Evolutionary conservation across 2,797 vertebrate genomes (phyloP), one percentile per base, ranked within the genome.

Genomic region (Miichthys miiuy): DNA sequence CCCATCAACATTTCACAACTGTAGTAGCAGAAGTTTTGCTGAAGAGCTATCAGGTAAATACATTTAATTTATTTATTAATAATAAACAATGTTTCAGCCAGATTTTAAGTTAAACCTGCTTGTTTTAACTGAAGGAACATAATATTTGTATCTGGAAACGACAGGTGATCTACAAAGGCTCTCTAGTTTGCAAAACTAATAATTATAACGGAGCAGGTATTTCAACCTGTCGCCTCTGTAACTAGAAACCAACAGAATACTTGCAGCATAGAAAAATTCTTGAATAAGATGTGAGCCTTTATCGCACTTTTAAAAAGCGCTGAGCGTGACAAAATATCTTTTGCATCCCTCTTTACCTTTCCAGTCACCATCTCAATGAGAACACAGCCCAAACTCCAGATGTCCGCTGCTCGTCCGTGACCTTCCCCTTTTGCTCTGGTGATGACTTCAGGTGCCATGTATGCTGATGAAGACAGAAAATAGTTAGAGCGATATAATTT

Each of bases 321-420:
- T 47, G 5, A 46, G 27, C 12, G 30, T 25, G 46, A 60, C 5
- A 13, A 3, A 51, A 21, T 1, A 16, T 18, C 10, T 16, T 46
- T 30, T 34, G 30, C 30, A 7, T 30, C 18, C 1, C 13, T 56
- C 5, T 90, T 91, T 89, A 99, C 98, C 96, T 99, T 99, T 91
- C 98, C 98, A 0, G 98, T 99, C 87, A 99, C 98, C 98, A 99
- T 99, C 93, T 99, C 98, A 73, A 98, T 98, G 68, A 99, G 96
- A 13, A 99, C 98, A 34, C 98, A 99, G 48, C 98, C 98, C 56
- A 99, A 94, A 87, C 98, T 99, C 98, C 98, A 99, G 93, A 99
- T 96, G 87, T 99, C 98, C 2, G 98, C 98, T 2, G 98, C 97
- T 46, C 98, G 96, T 1, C 98, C 98, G 0, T 99, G 98, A 61